Base-by-base conservation (phyloP, 2,888 invertebrate genomes). In the Limnephilus auricula region DNA sequence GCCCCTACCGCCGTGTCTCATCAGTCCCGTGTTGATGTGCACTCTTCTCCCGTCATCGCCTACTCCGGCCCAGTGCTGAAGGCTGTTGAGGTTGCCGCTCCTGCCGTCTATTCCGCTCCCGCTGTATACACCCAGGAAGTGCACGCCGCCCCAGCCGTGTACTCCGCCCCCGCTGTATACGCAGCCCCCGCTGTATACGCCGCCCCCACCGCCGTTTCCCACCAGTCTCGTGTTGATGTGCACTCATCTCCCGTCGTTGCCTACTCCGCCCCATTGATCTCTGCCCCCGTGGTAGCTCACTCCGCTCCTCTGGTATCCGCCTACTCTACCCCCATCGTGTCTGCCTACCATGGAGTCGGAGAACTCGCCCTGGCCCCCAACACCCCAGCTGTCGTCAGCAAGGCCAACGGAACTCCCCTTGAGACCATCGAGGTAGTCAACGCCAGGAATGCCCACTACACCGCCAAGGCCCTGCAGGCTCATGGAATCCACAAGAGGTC, bases 381-480 rank as follows among this genome's bases (percentile, higher is more conserved):
- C 94, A 94, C 95, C 93, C 95, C 96, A 79, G 96, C 96, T 65
- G 90, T 95, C 92, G 95, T 96, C 94, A 94, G 95, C 94, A 95
- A 95, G 94, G 94, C 95, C 82, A 95, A 95, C 94, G 95, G 95
- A 93, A 95, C 95, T 93, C 96, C 96, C 32, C 94, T 96, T 91
- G 96, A 96, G 94, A 96, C 96, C 94, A 95, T 95, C 13, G 95
- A 95, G 93, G 96, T 96, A 93, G 95, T 95, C 94, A 94, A 94
- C 94, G 95, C 95, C 89, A 95, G 95, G 93, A 95, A 95, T 93
- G 93, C 95, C 93, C 96, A 96, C 94, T 95, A 95, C 93, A 95
- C 95, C 93, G 96, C 96, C 93, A 96, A 96, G 94, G 95, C 95
- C 90, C 94, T 96, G 94, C 95, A 95, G 40, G 94, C 94, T 84